Evolutionary conservation across 2,888 invertebrate species (phyloP).

Genomic region (Euclidia mi): DNA sequence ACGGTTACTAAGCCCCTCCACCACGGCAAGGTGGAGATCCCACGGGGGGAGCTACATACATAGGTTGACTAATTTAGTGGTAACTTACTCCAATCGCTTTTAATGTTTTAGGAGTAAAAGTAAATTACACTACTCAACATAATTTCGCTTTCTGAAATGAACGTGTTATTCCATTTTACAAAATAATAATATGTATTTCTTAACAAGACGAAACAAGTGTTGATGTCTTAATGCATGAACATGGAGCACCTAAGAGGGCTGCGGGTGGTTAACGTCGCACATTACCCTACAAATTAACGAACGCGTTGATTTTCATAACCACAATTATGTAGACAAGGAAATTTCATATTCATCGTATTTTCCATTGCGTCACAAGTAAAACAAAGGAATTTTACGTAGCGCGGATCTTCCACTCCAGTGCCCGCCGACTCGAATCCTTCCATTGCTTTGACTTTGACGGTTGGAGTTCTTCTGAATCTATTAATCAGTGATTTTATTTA

Average conservation of each 20-base stretch:
- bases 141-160: not conserved
- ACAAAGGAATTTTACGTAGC: conserved; percentile 54
- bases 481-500: conserved; percentile 69
- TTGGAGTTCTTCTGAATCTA: conserved; percentile 60
- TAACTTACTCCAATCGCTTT: no score
- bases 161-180: conserved; percentile 7
- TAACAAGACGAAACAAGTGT: conserved; percentile 37
- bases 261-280: conserved; percentile 33
- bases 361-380: conserved; percentile 41
- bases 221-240: conserved; percentile 36
- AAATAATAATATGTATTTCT: conserved; percentile 37
- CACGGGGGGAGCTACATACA: no score
- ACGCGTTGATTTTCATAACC: conserved; percentile 41
- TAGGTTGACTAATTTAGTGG: no score
- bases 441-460: conserved; percentile 59
- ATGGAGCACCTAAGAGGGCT: conserved; percentile 25
- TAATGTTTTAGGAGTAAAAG: no score
- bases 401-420: conserved; percentile 55
- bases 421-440: conserved; percentile 61
- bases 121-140: no score
- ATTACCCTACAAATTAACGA: conserved; percentile 44
- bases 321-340: conserved; percentile 44
- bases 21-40: no score
- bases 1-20: no score
- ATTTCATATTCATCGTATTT: conserved; percentile 47